A percentile compares a stretch with the other conserved stretches of the same genome.
Conservation (phyloP, 1,140 invertebrate genomes). For the Drosophila tropicalis region DNA sequence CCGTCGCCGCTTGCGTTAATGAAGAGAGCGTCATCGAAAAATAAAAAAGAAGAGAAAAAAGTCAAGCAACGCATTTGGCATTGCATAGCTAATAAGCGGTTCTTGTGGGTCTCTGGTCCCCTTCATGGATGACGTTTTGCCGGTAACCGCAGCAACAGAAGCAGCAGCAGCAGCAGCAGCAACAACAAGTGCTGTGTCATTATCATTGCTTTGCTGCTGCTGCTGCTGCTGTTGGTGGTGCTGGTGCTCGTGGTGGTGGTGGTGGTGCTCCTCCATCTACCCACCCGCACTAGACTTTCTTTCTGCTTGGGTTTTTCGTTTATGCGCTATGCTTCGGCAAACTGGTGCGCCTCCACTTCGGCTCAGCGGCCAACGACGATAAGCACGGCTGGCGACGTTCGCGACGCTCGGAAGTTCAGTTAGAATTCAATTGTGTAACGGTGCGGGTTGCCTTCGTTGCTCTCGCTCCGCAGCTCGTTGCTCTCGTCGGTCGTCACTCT, state of each 20-base stretch:
- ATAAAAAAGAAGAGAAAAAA: constrained; percentile 15
- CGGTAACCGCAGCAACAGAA: neutral
- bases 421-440: constrained; percentile 71
- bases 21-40: constrained; percentile 51
- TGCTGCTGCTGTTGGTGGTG: neutral
- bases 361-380: constrained; percentile 24
- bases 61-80: constrained; percentile 54
- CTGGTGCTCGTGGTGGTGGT: neutral
- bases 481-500: constrained; percentile 38
- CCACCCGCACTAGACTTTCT: constrained; percentile 46
- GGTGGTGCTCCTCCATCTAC: neutral
- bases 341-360: constrained; percentile 15
- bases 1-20: constrained; percentile 45
- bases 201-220: constrained; percentile 50
- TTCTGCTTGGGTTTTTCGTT: constrained; percentile 63
- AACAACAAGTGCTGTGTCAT: constrained; percentile 57
- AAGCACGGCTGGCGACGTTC: constrained; percentile 42
- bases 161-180: neutral
- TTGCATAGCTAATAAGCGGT: constrained; percentile 77
- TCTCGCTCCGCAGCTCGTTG: constrained; percentile 38
- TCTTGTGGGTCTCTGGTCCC: constrained; percentile 40
- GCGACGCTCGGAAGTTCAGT: constrained; percentile 62
- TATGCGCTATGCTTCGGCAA: constrained; percentile 68
- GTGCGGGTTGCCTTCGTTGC: constrained; percentile 52
- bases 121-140: neutral